phyloP scores from a whole-genome alignment of 2,888 invertebrate species.

The Cephus pygmeus region DNA sequence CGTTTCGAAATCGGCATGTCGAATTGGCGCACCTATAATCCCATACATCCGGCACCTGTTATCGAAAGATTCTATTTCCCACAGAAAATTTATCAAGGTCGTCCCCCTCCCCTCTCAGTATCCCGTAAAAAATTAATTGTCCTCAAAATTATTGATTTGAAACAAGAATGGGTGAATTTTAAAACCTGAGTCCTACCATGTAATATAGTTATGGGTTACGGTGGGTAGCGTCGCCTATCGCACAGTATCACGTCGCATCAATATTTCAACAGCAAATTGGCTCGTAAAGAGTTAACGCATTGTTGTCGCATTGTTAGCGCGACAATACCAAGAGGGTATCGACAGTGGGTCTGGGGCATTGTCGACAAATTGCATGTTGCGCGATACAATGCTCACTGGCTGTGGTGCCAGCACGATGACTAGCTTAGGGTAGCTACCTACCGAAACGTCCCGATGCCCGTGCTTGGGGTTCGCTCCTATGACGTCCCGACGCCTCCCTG shows the following conservation, averaged over 20 bases:
- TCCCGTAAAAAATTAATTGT: background rate
- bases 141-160: background rate
- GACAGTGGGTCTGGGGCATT: constrained; percentile 33
- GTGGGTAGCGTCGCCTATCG: background rate
- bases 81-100: constrained; percentile 5
- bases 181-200: background rate
- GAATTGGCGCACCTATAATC: constrained; percentile 47
- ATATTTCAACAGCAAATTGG: constrained; percentile 50
- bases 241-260: constrained; percentile 28
- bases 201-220: background rate
- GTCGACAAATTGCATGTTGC: constrained; percentile 49
- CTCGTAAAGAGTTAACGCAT: constrained; percentile 45
- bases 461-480: too few relatives aligned
- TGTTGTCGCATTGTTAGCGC: constrained; percentile 45
- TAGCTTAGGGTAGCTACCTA: too few relatives aligned
- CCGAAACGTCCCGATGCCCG: too few relatives aligned
- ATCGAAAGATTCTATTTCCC: constrained; percentile 10
- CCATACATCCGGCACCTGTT: constrained; percentile 58
- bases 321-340: constrained; percentile 34
- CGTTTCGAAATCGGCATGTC: constrained; percentile 44
- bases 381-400: constrained; percentile 25
- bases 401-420: background rate
- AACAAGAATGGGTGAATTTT: background rate
- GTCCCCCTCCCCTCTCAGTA: background rate
- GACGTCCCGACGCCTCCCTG: background rate